Base-by-base conservation (phyloP, 2,113 vertebrate genomes). In the Mixornis gularis region DNA sequence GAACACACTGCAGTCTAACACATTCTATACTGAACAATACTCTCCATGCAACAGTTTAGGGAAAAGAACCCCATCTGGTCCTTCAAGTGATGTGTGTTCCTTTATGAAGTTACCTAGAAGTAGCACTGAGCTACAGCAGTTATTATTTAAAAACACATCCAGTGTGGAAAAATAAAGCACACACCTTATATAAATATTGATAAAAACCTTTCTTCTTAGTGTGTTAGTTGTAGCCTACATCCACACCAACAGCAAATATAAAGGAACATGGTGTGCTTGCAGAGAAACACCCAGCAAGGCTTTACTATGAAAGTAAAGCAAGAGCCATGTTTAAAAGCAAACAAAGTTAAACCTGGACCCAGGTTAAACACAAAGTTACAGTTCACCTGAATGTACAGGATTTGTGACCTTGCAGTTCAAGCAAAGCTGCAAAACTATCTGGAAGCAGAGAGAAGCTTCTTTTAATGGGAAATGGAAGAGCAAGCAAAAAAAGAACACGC, bases 181-280 rank as follows among this genome's bases (percentile, higher is more conserved):
- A 93, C 73, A 66, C 79, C 84, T 94, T 79, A 36, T 4, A 96
- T n/a, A 87, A 95, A 89, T 93, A 95, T 7, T 3, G 30, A 91
- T 77, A 89, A 78, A 90, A 87, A 6, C 13, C 17, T 74, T 89
- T 79, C 55, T 93, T 90, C 41, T 66, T 65, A 58, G 34, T 91
- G 36, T 49, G 49, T 64, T 83, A 69, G 46, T 12, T 76, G 53
- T 14, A 92, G 78, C 46, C 46, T 64, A 69, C 48, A 82, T 48
- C 74, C 84, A 89, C 63, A 95, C 53, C 81, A 89, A 34, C 40
- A 85, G 74, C 78, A 92, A 91, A 93, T 19, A 92, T 1, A 73
- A 93, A 91, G 55, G 73, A 87, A 91, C 48, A 79, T 15, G 1
- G 0, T 29, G 74, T 85, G n/a, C 86, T 55, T 29, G 77, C 52